Percentiles rank a stretch among this genome's conserved stretches.
Conservation (phyloP, 2,797 vertebrate species). For the Karalla daura region DNA sequence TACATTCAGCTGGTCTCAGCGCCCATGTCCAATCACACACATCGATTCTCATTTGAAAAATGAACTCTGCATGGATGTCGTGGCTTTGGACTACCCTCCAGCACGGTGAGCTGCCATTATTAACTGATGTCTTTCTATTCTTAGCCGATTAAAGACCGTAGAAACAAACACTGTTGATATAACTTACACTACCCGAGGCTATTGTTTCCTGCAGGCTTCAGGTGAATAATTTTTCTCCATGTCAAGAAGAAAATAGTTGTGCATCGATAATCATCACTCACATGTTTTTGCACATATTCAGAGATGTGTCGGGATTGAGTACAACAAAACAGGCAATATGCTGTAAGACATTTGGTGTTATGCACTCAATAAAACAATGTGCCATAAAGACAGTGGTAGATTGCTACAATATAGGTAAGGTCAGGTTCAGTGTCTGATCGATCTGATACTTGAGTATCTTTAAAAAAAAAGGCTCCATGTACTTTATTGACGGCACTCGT, state of each 20-base stretch:
- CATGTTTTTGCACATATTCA: not conserved
- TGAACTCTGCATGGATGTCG: not conserved
- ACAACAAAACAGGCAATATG: not conserved
- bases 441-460: too few relatives aligned
- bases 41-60: conserved; percentile 7
- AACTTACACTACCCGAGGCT: not conserved
- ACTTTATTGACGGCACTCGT: too few relatives aligned
- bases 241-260: not conserved
- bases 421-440: not conserved
- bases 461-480: too few relatives aligned
- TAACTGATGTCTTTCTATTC: not conserved
- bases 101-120: not conserved
- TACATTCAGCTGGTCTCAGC: not conserved
- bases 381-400: not conserved
- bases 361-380: not conserved
- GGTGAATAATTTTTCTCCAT: accelerated
- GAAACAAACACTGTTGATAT: not conserved
- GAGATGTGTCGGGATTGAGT: not conserved
- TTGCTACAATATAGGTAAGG: not conserved
- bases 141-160: not conserved
- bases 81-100: not conserved
- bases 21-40: not conserved
- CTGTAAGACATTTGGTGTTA: not conserved
- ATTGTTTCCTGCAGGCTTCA: not conserved
- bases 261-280: not conserved